Evolutionary conservation across 2,113 vertebrate genomes (phyloP).

Genomic region (Myanophis thanlyinensis): DNA sequence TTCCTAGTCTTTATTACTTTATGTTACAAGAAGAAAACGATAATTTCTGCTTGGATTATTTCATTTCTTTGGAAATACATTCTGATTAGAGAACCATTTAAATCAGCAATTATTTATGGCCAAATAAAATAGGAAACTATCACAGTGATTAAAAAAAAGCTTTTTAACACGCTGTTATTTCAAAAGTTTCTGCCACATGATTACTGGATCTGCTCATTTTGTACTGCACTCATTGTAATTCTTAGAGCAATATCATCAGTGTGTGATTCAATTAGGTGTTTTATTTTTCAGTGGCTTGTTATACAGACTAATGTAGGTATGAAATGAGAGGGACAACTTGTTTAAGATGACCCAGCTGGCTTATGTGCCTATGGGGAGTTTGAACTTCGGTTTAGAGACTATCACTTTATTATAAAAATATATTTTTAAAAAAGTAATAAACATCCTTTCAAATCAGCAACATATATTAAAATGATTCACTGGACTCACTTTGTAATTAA

Average conservation of each 20-base stretch:
- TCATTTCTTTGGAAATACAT: not conserved
- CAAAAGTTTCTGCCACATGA: not conserved
- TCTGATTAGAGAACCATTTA: conserved; percentile 7
- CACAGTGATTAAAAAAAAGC: not conserved
- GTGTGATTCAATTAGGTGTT: not conserved
- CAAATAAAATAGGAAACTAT: not conserved
- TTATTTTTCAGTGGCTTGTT: not conserved
- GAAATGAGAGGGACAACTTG: not conserved
- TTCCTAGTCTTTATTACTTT: conserved; percentile 53
- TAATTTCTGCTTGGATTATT: not conserved
- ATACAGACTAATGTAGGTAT: not conserved
- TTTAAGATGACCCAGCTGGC: not conserved
- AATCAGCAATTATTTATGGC: not conserved
- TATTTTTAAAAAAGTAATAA: not conserved
- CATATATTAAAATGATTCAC: not conserved
- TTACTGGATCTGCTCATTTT: not conserved
- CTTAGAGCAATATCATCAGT: not conserved
- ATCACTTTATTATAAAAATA: not conserved
- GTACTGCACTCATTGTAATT: not conserved
- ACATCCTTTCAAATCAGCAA: not conserved
- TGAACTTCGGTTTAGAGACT: not conserved
- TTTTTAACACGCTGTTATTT: not conserved
- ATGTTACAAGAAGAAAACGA: not conserved
- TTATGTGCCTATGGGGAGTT: not conserved
- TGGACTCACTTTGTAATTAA: not conserved